Base-by-base conservation (phyloP, 2,888 invertebrate genomes). In the Acanthosepion pharaonis region DNA sequence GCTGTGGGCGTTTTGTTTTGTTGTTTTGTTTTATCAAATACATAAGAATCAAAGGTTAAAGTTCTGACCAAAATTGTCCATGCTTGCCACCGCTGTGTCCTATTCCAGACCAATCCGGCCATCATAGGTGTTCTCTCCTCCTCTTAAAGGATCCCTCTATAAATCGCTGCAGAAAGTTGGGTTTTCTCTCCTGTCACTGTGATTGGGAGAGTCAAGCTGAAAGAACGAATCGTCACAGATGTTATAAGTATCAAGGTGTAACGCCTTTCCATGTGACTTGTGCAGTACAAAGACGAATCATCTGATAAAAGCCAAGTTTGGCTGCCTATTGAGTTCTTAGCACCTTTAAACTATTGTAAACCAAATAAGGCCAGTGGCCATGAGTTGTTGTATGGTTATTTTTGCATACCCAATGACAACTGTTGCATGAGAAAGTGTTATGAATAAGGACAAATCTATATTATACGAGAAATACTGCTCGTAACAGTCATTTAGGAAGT, bases 131-230 rank as follows among this genome's bases (percentile, higher is more conserved):
- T 6, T 78, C 11, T 6, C 28, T 33, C 33, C 33, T 33, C 33
- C 33, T 59, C 93, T 49, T 91, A 93, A 92, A 94, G 94, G 95
- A 95, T 95, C 95, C 94, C 95, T 33, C 95, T 64, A 94, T 94
- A 94, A 94, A 94, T 94, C 94, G 94, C 95, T 94, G 94, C 64
- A 92, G 91, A 1, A 42, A 93, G 28, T 49, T 28, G 42, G 94
- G 91, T 94, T 92, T 95, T 51, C 64, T 92, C 94, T 78, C 48
- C 94, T n/a, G 64, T 51, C 92, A 33, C 78, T 93, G 91, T n/a
- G 91, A 51, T 33, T 91, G 92, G 94, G 59, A 94, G 51, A 91
- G 20, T 91, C 48, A 23, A 91, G 49, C 53, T 18, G 92, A 49
- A n/a, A 28, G 49, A 93, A 51, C 53, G 92, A 93, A 93, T 42